Evolutionary conservation across 2,797 vertebrate species (phyloP), one percentile per base, ranked within the genome.

Genomic region (Strix occidentalis): DNA sequence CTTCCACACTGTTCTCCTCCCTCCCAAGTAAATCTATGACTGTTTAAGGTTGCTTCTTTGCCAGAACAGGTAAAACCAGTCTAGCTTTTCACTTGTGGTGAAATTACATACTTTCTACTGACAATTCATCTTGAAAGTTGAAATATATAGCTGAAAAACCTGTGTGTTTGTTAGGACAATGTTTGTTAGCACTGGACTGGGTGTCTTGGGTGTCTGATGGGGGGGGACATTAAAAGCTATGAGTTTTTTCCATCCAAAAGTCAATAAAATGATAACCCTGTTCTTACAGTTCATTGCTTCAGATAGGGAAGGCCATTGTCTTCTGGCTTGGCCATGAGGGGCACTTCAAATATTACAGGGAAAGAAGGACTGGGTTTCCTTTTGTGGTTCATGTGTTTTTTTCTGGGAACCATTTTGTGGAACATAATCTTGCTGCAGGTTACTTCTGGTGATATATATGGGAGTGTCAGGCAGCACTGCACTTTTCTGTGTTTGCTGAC

Each of bases 31-130:
- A 83, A 60, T 71, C 45, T 53, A 9, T 60, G 51, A 64, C n/a
- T 83, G 33, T 37, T 56, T 84, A 89, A 68, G 48, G 13, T 46
- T 83, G 3, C 13, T 77, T 31, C 88, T 84, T 89, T 92, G 25
- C 31, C 53, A 85, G 90, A 94, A 94, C 84, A 91, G 46, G 92
- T 93, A 92, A 94, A 96, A 95, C 91, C 66, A 79, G 90, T 84
- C 50, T 70, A 61, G 19, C 28, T 87, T 87, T 93, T 46, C 80
- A 57, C 39, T 85, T 85, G 64, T 84, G 58, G 76, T 95, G 79
- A 94, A 96, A 95, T 87, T 53, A 37, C 48, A 9, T 35, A 50
- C 23, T 88, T 94, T 96, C 53, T 78, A 53, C 78, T 28, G 12
- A 51, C 64, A 80, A 48, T 71, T 92, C 41, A 25, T 53, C 53